Evolutionary conservation across 2,888 invertebrate genomes (phyloP), one percentile per base, ranked within the genome.

Genomic region (Cryptocephalus primarius): DNA sequence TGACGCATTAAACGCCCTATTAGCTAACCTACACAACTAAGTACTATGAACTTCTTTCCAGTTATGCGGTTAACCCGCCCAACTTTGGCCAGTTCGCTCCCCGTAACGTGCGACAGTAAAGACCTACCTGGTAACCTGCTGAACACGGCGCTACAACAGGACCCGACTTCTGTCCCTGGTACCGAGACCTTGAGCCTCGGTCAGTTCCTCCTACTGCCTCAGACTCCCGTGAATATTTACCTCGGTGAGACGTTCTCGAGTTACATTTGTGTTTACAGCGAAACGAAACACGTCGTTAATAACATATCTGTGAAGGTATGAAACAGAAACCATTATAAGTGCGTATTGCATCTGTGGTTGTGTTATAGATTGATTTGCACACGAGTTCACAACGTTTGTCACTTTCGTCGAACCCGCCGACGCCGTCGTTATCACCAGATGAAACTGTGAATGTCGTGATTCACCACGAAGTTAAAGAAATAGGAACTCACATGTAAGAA

Each of bases 401-500:
- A 44, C 72, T 97, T 48, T 82, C 88, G 6, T 83, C 85, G 55
- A 78, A 81, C 55, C 70, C 74, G 8, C 69, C 77, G 2, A 77
- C 80, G 8, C 72, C 76, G 1, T 73, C 77, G 58, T 67, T 83
- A 44, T 75, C 75, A 59, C 84, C 91, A 1, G 88, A 90, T 60
- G 83, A 87, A 63, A 94, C 91, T 9, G 77, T 95, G 11, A 93
- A 95, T 72, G 88, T 94, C 72, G 90, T 97, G 33, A 93, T 97
- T 63, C 89, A 93, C 64, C 95, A 99, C 73, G 97, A 99, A 78
- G 95, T 99, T n/a, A 97, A 96, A 72, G 97, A 99, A 74, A 84
- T 94, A 57, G 97, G 97, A 39, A 91, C 93, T 40, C 97, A 99
- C 66, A 95, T 97, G 88, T 90, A 73, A 70, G 78, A 22, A 22